These are phyloP conservation scores for Monomorium pharaonis DNA, from an alignment of 1,140 invertebrate species.

Conservation along the genomic window DNA sequence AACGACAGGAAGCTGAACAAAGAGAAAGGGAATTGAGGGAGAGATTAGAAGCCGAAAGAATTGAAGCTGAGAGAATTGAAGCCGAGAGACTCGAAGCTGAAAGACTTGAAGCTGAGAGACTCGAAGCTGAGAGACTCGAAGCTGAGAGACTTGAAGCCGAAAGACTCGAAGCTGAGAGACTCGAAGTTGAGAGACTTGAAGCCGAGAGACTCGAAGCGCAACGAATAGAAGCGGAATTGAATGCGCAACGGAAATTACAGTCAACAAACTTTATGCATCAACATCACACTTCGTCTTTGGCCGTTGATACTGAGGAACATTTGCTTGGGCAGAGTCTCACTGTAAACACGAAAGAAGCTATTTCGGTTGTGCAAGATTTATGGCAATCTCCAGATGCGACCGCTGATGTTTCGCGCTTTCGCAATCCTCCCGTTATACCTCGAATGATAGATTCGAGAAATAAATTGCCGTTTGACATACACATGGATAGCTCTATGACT, in stretches of 20 bases:
- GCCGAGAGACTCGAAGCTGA: constrained; percentile 76
- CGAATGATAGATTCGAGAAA: constrained; percentile 73
- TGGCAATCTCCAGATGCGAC: constrained; percentile 80
- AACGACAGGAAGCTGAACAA: constrained; percentile 71
- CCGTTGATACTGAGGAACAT: constrained; percentile 77
- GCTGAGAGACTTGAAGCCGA: constrained; percentile 60
- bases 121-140: constrained; percentile 68
- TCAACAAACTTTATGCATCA: constrained; percentile 76
- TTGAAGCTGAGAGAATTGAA: constrained; percentile 71
- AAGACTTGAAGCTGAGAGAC: constrained; percentile 34
- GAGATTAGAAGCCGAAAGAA: constrained; percentile 68
- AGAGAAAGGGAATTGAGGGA: constrained; percentile 66
- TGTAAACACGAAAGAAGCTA: constrained; percentile 87
- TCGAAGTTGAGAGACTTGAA: constrained; percentile 73
- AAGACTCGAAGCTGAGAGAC: constrained; percentile 70
- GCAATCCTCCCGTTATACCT: constrained; percentile 69
- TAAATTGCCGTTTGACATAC: constrained; percentile 86
- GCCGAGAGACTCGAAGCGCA: constrained; percentile 72
- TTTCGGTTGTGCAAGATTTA: constrained; percentile 81
- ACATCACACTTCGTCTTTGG: constrained; percentile 72
- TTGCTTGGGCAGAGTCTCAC: constrained; percentile 84
- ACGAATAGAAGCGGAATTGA: constrained; percentile 77
- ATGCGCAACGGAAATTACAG: constrained; percentile 77
- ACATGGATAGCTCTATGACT: constrained; percentile 87
- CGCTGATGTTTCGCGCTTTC: constrained; percentile 63